Evolutionary conservation across 2,113 vertebrate genomes (phyloP).

Genomic region (Zosterops pallidus): DNA sequence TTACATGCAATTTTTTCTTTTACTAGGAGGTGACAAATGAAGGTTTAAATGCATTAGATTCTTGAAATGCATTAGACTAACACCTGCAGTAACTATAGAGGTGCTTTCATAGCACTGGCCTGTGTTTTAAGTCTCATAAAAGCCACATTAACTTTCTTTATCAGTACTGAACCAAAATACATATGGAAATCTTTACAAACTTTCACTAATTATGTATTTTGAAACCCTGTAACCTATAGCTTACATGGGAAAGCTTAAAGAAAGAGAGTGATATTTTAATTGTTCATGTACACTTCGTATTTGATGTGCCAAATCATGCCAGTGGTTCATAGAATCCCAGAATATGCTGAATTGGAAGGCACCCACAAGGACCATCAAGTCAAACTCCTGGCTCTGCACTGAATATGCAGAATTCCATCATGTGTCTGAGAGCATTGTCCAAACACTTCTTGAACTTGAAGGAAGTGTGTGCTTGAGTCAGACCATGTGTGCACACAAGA

Average conservation of each 20-base stretch:
- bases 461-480: not conserved
- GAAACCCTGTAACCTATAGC: not conserved
- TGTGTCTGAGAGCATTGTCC: not conserved
- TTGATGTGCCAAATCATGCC: not conserved
- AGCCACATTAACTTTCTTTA: not conserved
- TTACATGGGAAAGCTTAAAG: not conserved
- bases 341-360: not conserved
- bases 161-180: not conserved
- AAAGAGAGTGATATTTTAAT: not conserved
- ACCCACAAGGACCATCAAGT: not conserved
- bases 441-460: not conserved
- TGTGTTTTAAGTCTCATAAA: not conserved
- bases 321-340: not conserved
- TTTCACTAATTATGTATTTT: not conserved
- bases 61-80: not conserved
- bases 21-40: not conserved
- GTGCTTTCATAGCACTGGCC: not conserved
- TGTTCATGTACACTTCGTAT: fast-evolving
- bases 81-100: not conserved
- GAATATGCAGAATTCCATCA: not conserved
- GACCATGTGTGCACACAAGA: fast-evolving
- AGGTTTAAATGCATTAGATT: not conserved
- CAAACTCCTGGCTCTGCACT: not conserved
- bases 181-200: not conserved
- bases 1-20: not conserved